Evolutionary conservation across 2,888 invertebrate genomes (phyloP).

Genomic region (Lepidocyrtoides sp.): DNA sequence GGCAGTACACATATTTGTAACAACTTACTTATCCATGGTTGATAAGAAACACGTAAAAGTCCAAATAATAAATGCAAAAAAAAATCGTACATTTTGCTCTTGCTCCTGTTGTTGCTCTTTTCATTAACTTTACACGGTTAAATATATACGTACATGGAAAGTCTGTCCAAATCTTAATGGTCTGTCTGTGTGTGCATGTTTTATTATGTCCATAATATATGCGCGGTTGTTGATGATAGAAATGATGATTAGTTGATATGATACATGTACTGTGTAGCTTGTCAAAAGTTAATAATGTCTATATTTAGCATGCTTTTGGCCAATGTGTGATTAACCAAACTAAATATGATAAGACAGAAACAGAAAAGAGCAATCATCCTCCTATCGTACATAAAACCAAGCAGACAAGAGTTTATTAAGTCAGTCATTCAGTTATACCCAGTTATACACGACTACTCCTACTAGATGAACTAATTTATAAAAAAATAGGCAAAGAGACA

Average conservation of each 20-base stretch:
- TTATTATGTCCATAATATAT: conserved; percentile 22
- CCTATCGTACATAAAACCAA: conserved; percentile 12
- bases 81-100: conserved; percentile 1
- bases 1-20: no score
- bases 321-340: conserved; percentile 60
- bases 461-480: not conserved
- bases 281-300: conserved; percentile 73
- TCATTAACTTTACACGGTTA: conserved; percentile 43
- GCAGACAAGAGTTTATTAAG: not conserved
- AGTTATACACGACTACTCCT: conserved; percentile 21
- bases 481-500: not conserved
- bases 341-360: conserved; percentile 70
- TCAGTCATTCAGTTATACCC: conserved; percentile 14
- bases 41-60: conserved; percentile 47
- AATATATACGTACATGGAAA: conserved; percentile 34
- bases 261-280: conserved; percentile 39
- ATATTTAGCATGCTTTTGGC: conserved; percentile 72
- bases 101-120: not conserved
- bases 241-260: conserved; percentile 38
- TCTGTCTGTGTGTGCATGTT: not conserved
- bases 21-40: conserved; percentile 27
- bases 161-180: not conserved
- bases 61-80: not conserved
- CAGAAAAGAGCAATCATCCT: conserved; percentile 63
- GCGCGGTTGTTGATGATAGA: not conserved